Evolutionary conservation across 2,113 vertebrate species (phyloP), one percentile per base, ranked within the genome.

Genomic region (Benitochromis conjunctus): DNA sequence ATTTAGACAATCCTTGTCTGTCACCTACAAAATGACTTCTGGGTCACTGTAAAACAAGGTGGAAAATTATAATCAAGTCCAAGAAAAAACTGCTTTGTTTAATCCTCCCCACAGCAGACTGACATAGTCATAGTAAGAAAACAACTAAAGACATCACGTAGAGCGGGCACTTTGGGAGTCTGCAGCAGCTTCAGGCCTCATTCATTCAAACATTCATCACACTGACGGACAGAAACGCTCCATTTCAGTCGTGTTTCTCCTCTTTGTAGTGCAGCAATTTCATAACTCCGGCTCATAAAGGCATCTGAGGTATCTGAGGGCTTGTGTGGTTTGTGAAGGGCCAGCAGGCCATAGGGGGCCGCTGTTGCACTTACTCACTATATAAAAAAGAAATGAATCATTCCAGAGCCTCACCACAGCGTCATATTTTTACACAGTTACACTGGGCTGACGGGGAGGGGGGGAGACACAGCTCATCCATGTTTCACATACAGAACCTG

Each of bases 401-500:
- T 87, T 54, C 71, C 38, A 82, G 18, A n/a, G 48, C 14, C 3
- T 83, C 53, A 19, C 79, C 31, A 51, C 29, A 41, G 24, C 10
- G 3, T 66, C 54, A 64, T 38, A 66, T 83, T 86, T 82, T 80
- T 18, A 74, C 58, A 79, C 46, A 77, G 54, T 58, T 57, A 77
- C 55, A 9, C 55, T 46, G 58, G 64, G 43, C 56, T 5, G 1
- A 14, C 5, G 9, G n/a, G 55, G 62, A 54, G 36, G 58, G n/a
- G 26, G 18, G 9, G 46, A 13, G 6, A 56, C 26, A 88, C 24
- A 29, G 46, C 64, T 88, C 89, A 91, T 79, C 79, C 90, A 80
- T 88, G 89, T 92, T 91, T 82, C 83, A 88, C 86, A 91, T 92
- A 88, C 86, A 83, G 57, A 84, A 62, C 57, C 76, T 51, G 79